These are phyloP conservation scores for Polymixis flavicincta DNA, from an alignment of 2,888 invertebrate genomes.

Conservation along the genomic window DNA sequence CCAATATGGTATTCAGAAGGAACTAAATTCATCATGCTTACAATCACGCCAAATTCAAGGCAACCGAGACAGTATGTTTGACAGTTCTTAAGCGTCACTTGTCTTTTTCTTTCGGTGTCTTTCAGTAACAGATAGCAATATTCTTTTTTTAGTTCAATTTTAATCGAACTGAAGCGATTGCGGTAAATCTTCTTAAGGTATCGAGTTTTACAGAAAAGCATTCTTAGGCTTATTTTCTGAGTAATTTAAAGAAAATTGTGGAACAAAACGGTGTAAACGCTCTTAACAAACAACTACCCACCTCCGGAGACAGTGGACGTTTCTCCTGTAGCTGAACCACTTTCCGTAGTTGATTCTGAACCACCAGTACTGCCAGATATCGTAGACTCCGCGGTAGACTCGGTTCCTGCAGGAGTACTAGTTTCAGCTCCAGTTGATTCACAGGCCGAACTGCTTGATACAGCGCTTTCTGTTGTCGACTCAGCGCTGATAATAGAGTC, in stretches of 20 bases:
- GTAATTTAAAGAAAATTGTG: neutral
- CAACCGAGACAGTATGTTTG: too few relatives aligned
- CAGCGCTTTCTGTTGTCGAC: slow-evolving; percentile 19
- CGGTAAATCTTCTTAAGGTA: neutral
- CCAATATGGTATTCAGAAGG: too few relatives aligned
- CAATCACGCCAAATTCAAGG: too few relatives aligned
- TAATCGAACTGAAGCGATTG: neutral
- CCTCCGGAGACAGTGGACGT: slow-evolving; percentile 38
- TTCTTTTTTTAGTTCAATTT: too few relatives aligned
- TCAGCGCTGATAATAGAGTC: slow-evolving; percentile 22
- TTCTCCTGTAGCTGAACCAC: slow-evolving; percentile 49
- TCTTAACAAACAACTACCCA: neutral
- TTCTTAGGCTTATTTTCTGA: neutral
- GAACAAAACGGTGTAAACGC: too few relatives aligned
- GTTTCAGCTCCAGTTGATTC: slow-evolving; percentile 24
- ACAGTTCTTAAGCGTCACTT: too few relatives aligned
- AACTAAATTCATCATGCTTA: too few relatives aligned
- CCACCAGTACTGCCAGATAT: slow-evolving; percentile 10
- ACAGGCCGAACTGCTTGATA: slow-evolving; percentile 15
- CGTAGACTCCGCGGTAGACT: slow-evolving; percentile 4
- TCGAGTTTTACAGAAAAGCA: neutral
- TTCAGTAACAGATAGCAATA: too few relatives aligned
- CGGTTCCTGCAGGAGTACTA: slow-evolving; percentile 17
- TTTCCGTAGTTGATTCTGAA: slow-evolving; percentile 42
- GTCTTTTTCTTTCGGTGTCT: too few relatives aligned